phyloP scores from a whole-genome alignment of 2,113 vertebrate species.

The Pelobates fuscus region DNA sequence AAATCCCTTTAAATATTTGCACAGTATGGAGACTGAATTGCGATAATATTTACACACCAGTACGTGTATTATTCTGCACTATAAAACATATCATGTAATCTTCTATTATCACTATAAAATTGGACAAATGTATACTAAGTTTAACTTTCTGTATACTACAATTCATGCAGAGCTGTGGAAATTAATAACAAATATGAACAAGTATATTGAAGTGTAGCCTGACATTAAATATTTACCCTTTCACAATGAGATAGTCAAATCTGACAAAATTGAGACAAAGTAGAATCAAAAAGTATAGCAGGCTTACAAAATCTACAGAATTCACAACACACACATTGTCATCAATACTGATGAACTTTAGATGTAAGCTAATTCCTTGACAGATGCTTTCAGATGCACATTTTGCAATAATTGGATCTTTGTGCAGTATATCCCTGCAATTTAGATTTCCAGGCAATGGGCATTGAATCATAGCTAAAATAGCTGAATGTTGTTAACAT shows the following conservation, averaged over 20 bases:
- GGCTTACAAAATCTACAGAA: background rate
- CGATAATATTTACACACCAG: no score
- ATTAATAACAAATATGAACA: background rate
- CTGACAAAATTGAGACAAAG: background rate
- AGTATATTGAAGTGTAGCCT: background rate
- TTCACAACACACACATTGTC: slow-evolving; percentile 5
- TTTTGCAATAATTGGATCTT: slow-evolving; percentile 17
- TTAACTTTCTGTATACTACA: background rate
- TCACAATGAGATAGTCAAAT: slow-evolving; percentile 2
- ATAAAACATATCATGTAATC: background rate
- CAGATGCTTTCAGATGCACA: slow-evolving; percentile 30
- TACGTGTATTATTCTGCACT: background rate
- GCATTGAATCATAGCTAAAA: no score
- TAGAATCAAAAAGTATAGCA: background rate
- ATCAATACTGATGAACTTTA: slow-evolving; percentile 23
- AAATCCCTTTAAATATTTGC: no score
- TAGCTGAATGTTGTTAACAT: no score
- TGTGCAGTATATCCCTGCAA: no score
- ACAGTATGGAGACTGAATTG: no score
- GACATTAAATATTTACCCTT: background rate
- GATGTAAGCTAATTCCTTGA: slow-evolving; percentile 17
- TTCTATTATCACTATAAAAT: no score
- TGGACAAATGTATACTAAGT: background rate
- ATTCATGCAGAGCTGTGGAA: no score
- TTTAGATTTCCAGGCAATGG: no score